Conservation (phyloP, 2,888 invertebrate genomes). For the Linnaemya vulpina region DNA sequence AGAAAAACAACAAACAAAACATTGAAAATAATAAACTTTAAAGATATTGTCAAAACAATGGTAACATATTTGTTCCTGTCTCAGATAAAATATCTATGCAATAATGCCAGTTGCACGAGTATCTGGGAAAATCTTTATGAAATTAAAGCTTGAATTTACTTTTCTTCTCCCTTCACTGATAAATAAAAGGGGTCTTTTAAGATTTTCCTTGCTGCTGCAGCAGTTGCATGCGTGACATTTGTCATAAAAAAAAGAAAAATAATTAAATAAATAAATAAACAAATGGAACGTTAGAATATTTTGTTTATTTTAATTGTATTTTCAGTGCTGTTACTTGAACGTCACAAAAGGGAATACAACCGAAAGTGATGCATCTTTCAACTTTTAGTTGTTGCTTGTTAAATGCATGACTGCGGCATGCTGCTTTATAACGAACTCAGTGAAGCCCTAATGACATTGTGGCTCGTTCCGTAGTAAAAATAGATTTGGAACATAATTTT, state of each 20-base stretch:
- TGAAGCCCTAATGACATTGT: not conserved
- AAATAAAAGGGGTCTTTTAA: conserved; percentile 38
- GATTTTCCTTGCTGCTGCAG: not conserved
- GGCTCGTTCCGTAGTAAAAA: too few species aligned
- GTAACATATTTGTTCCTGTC: conserved; percentile 67
- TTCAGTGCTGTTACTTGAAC: conserved; percentile 34
- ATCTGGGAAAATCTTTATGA: not conserved
- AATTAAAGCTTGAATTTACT: conserved; percentile 45
- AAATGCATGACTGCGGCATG: too few species aligned
- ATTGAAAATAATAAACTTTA: conserved; percentile 31
- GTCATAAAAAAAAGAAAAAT: conserved; percentile 20
- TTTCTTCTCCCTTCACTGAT: not conserved
- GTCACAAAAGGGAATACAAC: not conserved
- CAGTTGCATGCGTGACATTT: conserved; percentile 61
- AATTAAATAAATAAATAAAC: conserved; percentile 47
- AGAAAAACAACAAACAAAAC: conserved; percentile 39
- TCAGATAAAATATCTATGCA: conserved; percentile 27
- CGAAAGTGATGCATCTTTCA: conserved; percentile 23
- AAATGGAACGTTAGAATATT: conserved; percentile 28
- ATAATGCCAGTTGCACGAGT: not conserved
- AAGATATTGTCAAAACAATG: conserved; percentile 26
- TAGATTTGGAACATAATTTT: too few species aligned
- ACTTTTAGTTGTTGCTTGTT: conserved; percentile 4
- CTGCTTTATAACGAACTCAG: not conserved
- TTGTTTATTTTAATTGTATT: conserved; percentile 25